Evolutionary conservation across 2,113 vertebrate genomes (phyloP), one percentile per base, ranked within the genome.

Genomic region (Bujurquina vittata): DNA sequence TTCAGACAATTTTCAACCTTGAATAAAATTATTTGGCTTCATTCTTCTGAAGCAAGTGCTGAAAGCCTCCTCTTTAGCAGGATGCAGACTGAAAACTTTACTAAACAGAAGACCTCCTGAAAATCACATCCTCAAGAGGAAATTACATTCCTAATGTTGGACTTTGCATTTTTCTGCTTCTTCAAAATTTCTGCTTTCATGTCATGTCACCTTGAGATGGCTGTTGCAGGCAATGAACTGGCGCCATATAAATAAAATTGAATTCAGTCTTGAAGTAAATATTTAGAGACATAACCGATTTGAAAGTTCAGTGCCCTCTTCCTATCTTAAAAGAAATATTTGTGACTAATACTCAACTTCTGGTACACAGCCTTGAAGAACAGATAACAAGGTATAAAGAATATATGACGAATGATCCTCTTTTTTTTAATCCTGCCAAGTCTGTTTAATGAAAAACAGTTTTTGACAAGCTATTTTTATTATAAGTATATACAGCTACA

Each of bases 41-140:
- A 75, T 65, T 56, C 22, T 18, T 57, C 6, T 10, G 60, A 57
- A 55, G 52, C 15, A 22, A 61, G 26, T 22, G 5, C 52, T 84
- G 57, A 88, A 22, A 63, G 1, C 4, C 4, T 69, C 75, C 85
- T 90, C 3, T 85, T 88, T 90, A 85, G 3, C 89, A 99, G 98
- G 97, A 98, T 60, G 97, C 97, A 20, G 97, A 99, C 90, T 26
- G 94, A 96, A 23, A 97, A 97, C 46, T 97, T 96, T 89, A 96
- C 90, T 5, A 95, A 96, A 75, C 65, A 82, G 5, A 96, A 95
- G 90, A 86, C 77, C 3, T 83, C 84, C 81, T 95, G 87, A 96
- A 82, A 77, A 14, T 52, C 22, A 75, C 49, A 23, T 31, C 54
- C n/a, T 84, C 23, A 55, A 86, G 46, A 65, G 31, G 54, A 81